Evolutionary conservation across 2,888 invertebrate species (phyloP), one percentile per base, ranked within the genome.

Genomic region (Bombylius major): DNA sequence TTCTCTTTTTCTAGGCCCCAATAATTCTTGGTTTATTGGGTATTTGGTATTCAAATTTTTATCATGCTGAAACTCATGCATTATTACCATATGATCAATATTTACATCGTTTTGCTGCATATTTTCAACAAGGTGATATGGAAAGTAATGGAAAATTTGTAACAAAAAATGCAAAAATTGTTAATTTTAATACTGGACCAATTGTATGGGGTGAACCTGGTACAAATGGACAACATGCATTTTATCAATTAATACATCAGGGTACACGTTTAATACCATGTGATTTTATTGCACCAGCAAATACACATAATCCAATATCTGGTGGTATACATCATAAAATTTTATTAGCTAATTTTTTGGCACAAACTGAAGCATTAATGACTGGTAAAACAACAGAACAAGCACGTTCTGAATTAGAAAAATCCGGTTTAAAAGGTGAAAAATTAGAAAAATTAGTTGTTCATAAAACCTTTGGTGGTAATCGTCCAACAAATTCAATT

Each of bases 81-180:
- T 77, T 99, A 7, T 77, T 99, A 57, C 99, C 99, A 0, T 99
- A 99, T 72, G 99, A 99, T 75, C 99, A 99, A 76, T 97, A 99
- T 73, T 75, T 99, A 66, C 99, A 99, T 73, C 84, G 98, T 72
- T 98, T 99, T 76, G 94, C 99, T 11, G 98, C 99, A 14, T 99
- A 99, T 75, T 98, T 99, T 79, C 99, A 99, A 76, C 99, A 99
- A 77, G 97, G 97, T 5, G 98, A 98, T 69, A 98, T 99, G 99
- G 99, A 99, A 75, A 95, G 95, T 62, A 99, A 99, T 75, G 99
- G 99, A 60, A 99, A 99, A 77, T 88, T 87, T 67, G 88, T 91
- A 36, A 89, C 89, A 0, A 81, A 86, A 42, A 76, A 79, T 13
- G 87, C 88, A 0, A 72, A 80, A 57, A 75, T 72, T 13, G 72